phyloP scores from a whole-genome alignment of 2,113 vertebrate species.

The Gobiocypris rarus region DNA sequence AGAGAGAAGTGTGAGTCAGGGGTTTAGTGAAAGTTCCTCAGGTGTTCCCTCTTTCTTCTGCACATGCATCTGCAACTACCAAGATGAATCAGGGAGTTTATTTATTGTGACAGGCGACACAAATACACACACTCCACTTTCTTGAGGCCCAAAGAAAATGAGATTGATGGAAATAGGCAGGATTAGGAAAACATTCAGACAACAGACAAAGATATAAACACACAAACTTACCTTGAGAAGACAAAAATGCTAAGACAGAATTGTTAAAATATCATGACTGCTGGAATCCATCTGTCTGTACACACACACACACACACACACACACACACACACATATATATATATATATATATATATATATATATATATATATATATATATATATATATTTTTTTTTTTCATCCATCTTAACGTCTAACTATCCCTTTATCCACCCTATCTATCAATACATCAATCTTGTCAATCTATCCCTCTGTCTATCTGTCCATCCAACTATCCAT shows the following conservation, averaged over 20 bases:
- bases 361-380: too few species aligned
- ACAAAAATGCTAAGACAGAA: background rate
- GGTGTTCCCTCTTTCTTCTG: slow-evolving; percentile 35
- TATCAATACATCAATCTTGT: too few species aligned
- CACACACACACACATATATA: too few species aligned
- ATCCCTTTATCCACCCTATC: background rate
- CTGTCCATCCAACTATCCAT: background rate
- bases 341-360: too few species aligned
- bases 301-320: too few species aligned
- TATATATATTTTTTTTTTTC: too few species aligned
- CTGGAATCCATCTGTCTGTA: background rate
- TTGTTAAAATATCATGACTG: background rate
- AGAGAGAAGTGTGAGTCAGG: slow-evolving; percentile 18
- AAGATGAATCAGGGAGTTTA: slow-evolving; percentile 30
- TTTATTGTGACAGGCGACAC: slow-evolving; percentile 34
- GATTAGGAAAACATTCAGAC: slow-evolving; percentile 17
- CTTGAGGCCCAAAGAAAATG: slow-evolving; percentile 17
- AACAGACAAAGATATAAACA: background rate
- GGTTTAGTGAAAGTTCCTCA: slow-evolving; percentile 41
- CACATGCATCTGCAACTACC: slow-evolving; percentile 18
- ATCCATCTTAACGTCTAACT: background rate
- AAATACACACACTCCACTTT: background rate
- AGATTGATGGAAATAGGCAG: background rate
- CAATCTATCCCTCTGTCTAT: background rate
- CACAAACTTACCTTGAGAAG: background rate